These are phyloP conservation scores for Rachycentron canadum DNA, from an alignment of 2,797 vertebrate genomes.

Conservation along the genomic window DNA sequence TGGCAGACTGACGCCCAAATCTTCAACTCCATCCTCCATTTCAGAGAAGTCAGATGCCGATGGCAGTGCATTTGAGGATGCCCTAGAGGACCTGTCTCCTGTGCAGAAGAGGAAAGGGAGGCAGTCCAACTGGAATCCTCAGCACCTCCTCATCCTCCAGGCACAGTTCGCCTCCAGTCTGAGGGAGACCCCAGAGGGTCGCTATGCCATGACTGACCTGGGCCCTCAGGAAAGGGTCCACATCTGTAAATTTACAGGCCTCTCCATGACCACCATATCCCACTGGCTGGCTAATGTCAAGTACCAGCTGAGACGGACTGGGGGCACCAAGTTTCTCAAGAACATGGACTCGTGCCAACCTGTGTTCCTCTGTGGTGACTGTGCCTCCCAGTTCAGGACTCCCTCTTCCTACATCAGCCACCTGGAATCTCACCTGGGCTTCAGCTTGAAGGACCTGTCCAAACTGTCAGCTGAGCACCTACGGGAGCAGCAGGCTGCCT, in stretches of 20 bases:
- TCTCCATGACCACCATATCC: conserved; percentile 99
- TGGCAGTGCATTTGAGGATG: conserved; percentile 95
- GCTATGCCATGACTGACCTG: conserved; percentile 98
- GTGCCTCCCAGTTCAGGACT: conserved; percentile 99
- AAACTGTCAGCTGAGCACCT: conserved; percentile 97
- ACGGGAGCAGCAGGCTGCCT: conserved; percentile 97
- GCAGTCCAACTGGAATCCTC: conserved; percentile 99
- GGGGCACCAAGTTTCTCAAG: conserved; percentile 99
- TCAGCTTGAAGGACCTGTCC: conserved; percentile 99
- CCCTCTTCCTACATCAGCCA: conserved; percentile 97
- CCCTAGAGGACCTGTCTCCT: conserved; percentile 95
- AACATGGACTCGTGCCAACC: conserved; percentile 99
- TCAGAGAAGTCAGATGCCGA: conserved; percentile 98
- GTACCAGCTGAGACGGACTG: conserved; percentile 99
- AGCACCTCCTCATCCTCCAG: conserved; percentile 99
- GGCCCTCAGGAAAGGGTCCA: conserved; percentile 99
- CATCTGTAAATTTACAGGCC: conserved; percentile 99
- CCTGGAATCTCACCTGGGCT: conserved; percentile 99
- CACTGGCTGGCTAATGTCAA: conserved; percentile 99
- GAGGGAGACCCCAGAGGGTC: conserved; percentile 95
- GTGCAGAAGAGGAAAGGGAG: conserved; percentile 98
- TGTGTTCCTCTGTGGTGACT: conserved; percentile 99
- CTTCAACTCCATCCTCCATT: conserved; percentile 96
- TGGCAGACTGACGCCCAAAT: conserved; percentile 97
- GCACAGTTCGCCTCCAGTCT: conserved; percentile 99